These are phyloP conservation scores for Melanerpes formicivorus DNA, from an alignment of 2,113 vertebrate genomes.

Conservation along the genomic window DNA sequence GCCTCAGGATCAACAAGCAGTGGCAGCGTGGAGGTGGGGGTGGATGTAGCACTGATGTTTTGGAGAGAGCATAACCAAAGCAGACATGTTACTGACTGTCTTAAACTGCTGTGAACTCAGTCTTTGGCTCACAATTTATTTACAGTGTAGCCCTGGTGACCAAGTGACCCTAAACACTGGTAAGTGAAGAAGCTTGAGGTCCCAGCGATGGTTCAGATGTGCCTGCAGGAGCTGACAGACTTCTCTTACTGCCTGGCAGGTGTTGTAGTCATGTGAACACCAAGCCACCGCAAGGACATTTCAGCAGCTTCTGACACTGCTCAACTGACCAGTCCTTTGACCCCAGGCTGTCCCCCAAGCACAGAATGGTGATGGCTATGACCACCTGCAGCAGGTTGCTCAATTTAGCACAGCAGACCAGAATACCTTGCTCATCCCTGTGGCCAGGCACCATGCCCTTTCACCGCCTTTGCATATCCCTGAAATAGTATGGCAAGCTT, in stretches of 20 bases:
- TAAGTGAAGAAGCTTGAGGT: not conserved
- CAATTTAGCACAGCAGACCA: not conserved
- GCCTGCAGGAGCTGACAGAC: not conserved
- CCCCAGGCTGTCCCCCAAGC: not conserved
- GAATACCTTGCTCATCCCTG: not conserved
- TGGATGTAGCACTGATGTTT: not conserved
- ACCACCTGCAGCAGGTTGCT: not conserved
- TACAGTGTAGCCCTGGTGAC: accelerated
- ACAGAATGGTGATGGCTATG: not conserved
- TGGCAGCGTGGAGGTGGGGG: not conserved
- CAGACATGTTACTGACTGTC: not conserved
- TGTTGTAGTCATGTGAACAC: not conserved
- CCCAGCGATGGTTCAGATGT: not conserved
- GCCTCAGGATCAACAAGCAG: not conserved
- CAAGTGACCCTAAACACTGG: not conserved
- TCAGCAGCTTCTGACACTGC: not conserved
- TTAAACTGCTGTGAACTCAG: not conserved
- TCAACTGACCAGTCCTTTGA: not conserved
- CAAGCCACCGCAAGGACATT: not conserved
- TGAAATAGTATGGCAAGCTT: not conserved
- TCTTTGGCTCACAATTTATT: not conserved
- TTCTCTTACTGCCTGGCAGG: not conserved
- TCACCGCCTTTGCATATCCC: not conserved
- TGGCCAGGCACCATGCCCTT: not conserved
- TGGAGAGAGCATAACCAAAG: not conserved